These are phyloP conservation scores for Malurus splendens DNA, from an alignment of 2,797 vertebrate genomes.

Conservation along the genomic window DNA sequence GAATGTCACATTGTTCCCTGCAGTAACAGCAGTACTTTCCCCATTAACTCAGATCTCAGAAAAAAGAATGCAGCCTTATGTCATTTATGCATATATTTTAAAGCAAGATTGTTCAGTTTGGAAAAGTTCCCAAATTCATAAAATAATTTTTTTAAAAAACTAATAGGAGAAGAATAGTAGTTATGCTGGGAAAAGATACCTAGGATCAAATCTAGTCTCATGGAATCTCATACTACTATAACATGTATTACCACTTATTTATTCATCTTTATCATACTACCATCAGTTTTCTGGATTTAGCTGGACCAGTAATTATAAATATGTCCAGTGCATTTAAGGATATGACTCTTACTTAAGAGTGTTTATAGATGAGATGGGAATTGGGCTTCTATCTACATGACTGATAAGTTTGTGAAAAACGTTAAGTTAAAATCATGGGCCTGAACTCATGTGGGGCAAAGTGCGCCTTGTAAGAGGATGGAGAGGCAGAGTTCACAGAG, in stretches of 20 bases:
- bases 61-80: background rate
- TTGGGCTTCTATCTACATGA: background rate
- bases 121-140: background rate
- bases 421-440: background rate
- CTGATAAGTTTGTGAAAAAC: background rate
- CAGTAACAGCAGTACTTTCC: accelerated
- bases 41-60: background rate
- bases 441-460: background rate
- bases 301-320: background rate
- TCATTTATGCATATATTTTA: background rate
- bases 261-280: background rate
- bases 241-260: background rate
- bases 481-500: background rate
- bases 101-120: background rate
- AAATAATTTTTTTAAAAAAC: background rate
- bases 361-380: background rate
- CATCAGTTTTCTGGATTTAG: background rate
- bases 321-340: background rate
- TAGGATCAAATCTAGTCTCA: background rate
- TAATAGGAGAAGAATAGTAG: background rate
- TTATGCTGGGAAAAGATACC: background rate
- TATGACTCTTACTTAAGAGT: background rate
- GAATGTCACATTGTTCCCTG: background rate
- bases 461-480: background rate
- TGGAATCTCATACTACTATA: background rate